Conservation (phyloP, 1,140 invertebrate genomes). For the Solenopsis invicta region DNA sequence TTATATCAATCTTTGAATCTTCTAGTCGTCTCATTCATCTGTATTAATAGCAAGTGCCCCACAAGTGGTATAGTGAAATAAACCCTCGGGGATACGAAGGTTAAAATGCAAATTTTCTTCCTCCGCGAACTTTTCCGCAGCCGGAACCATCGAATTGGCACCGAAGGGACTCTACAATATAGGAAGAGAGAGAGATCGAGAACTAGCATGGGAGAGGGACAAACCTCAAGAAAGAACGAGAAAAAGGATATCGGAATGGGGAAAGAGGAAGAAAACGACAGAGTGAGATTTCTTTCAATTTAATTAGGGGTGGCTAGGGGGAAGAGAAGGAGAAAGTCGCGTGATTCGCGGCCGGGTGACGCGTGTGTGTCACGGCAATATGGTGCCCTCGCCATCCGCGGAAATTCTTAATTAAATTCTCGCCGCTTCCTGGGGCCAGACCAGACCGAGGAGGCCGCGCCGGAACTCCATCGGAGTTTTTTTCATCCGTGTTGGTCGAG, state of each 20-base stretch:
- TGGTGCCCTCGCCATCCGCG: slow-evolving; percentile 76
- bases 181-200: slow-evolving; percentile 55
- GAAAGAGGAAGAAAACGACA: slow-evolving; percentile 43
- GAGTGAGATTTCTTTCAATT: slow-evolving; percentile 82
- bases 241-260: slow-evolving; percentile 43
- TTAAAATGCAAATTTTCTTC: slow-evolving; percentile 65
- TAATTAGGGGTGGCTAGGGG: slow-evolving; percentile 78
- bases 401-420: slow-evolving; percentile 86
- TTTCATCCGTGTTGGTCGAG: slow-evolving; percentile 76
- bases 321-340: slow-evolving; percentile 11
- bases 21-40: not conserved
- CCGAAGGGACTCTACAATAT: slow-evolving; percentile 40
- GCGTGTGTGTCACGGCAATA: slow-evolving; percentile 81
- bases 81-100: slow-evolving; percentile 12
- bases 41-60: slow-evolving; percentile 34
- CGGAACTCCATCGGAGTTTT: slow-evolving; percentile 78
- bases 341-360: slow-evolving; percentile 68
- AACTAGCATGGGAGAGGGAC: slow-evolving; percentile 38
- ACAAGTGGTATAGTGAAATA: slow-evolving; percentile 21
- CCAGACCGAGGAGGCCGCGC: slow-evolving; percentile 24
- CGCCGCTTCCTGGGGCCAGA: slow-evolving; percentile 70
- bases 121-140: slow-evolving; percentile 77
- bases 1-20: not conserved
- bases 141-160: slow-evolving; percentile 75
- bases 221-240: slow-evolving; percentile 9